Percentiles rank a stretch among this genome's conserved stretches.
phyloP scores from a whole-genome alignment of 2,113 vertebrate genomes.

The Dascyllus trimaculatus region DNA sequence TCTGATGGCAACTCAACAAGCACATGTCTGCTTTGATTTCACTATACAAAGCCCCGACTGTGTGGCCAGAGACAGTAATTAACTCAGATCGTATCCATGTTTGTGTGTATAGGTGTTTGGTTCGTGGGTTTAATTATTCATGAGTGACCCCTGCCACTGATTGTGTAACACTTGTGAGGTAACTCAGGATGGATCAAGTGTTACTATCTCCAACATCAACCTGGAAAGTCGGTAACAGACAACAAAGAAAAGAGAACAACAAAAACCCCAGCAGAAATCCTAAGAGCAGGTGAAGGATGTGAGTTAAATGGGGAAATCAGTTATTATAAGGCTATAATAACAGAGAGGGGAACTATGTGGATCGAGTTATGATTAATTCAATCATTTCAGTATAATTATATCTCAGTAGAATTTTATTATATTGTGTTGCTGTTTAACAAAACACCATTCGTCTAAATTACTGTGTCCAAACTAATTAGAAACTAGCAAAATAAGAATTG shows the following conservation, averaged over 20 bases:
- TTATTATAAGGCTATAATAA: neutral
- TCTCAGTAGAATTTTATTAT: neutral
- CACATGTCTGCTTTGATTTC: conserved; percentile 29
- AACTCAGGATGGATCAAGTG: conserved; percentile 15
- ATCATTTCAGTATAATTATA: neutral
- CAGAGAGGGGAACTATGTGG: neutral
- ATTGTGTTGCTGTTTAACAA: neutral
- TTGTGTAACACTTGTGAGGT: conserved; percentile 39
- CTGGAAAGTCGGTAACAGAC: conserved; percentile 30
- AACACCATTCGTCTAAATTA: neutral
- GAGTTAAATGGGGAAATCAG: neutral
- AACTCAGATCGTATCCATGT: conserved; percentile 8
- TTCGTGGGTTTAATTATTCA: conserved; percentile 11
- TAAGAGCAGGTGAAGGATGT: neutral
- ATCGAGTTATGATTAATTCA: neutral
- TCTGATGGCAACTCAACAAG: conserved; percentile 21
- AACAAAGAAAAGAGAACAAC: neutral
- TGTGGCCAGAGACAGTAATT: conserved; percentile 8
- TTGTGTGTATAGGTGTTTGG: conserved; percentile 2
- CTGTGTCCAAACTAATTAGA: neutral
- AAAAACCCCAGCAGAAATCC: neutral
- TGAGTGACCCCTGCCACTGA: conserved; percentile 12
- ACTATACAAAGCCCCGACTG: neutral
- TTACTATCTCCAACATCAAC: conserved; percentile 26
- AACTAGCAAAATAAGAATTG: neutral